Evolutionary conservation across 2,797 vertebrate genomes (phyloP).

Genomic region (Enteromius unitaeniatus): DNA sequence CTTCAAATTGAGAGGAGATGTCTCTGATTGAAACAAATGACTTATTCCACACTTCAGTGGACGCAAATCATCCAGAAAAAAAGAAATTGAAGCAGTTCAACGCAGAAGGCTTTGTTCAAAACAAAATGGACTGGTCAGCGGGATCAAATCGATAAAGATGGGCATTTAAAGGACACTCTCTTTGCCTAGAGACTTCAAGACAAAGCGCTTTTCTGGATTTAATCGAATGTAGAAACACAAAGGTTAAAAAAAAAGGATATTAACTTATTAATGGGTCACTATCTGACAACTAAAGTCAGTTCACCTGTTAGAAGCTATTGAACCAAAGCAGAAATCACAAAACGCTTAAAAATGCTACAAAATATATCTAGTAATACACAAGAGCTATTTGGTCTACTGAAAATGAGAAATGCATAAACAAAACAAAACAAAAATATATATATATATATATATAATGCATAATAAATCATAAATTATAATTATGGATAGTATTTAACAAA

Average conservation of each 20-base stretch:
- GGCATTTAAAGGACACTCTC: neutral
- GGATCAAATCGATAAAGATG: constrained; percentile 15
- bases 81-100: constrained; percentile 7
- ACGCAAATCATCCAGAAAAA: constrained; percentile 23
- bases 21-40: constrained; percentile 27
- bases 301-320: neutral
- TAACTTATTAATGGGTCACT: neutral
- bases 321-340: neutral
- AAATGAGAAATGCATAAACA: neutral
- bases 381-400: neutral
- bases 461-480: too few species aligned
- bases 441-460: neutral
- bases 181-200: neutral
- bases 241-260: too few species aligned
- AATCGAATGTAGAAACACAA: neutral
- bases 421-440: too few species aligned
- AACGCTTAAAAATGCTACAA: neutral
- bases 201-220: neutral
- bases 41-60: constrained; percentile 35
- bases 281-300: neutral
- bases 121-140: neutral
- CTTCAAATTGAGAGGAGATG: constrained; percentile 26
- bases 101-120: constrained; percentile 5
- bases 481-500: neutral
- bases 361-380: neutral